A percentile compares a stretch with the other conserved stretches of the same genome.
Evolutionary conservation across 2,113 vertebrate genomes (phyloP).

Genomic region (Ceyx melanurus): DNA sequence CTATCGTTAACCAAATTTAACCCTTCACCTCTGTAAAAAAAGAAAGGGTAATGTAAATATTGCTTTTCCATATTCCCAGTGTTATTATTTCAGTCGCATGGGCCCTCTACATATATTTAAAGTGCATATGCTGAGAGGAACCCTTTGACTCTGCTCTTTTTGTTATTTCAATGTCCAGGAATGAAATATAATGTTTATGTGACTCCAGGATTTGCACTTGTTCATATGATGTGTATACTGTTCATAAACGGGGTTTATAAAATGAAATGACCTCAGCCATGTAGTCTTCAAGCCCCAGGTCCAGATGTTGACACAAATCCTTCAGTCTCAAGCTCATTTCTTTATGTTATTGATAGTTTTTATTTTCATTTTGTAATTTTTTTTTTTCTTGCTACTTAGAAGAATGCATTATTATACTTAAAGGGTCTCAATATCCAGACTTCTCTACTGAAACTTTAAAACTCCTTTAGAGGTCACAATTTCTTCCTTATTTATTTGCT

Average conservation of each 20-base stretch:
- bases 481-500: background rate
- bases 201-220: slow-evolving; percentile 57
- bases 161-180: slow-evolving; percentile 63
- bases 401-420: background rate
- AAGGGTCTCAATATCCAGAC: background rate
- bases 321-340: background rate
- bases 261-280: slow-evolving; percentile 37
- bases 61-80: slow-evolving; percentile 13
- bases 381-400: background rate
- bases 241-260: slow-evolving; percentile 41
- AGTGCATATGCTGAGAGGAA: slow-evolving; percentile 10
- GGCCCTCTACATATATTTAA: slow-evolving; percentile 3
- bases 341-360: background rate
- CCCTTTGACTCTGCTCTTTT: slow-evolving; percentile 38
- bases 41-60: slow-evolving; percentile 16
- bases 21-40: slow-evolving; percentile 1
- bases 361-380: background rate
- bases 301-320: slow-evolving; percentile 46
- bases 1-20: background rate
- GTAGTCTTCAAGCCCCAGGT: slow-evolving; percentile 8
- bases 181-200: slow-evolving; percentile 59
- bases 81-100: slow-evolving; percentile 27
- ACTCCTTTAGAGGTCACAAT: background rate
- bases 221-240: slow-evolving; percentile 11
- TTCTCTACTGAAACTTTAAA: background rate